phyloP scores from a whole-genome alignment of 2,888 invertebrate genomes.

The Stenodema calcarata region DNA sequence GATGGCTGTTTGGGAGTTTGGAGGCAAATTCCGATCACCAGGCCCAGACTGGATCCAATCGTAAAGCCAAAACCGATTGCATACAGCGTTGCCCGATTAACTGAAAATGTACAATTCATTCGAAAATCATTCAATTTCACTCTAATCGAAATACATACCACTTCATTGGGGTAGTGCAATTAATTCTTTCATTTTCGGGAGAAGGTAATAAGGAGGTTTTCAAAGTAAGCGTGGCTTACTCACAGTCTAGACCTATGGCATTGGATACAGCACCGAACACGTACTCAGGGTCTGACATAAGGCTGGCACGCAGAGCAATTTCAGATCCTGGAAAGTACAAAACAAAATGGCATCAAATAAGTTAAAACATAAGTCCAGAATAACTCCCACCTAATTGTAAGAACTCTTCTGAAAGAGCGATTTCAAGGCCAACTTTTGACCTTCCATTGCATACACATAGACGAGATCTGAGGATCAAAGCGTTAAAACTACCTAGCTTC shows the following conservation, averaged over 20 bases:
- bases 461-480: too few species aligned
- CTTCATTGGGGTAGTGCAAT: too few species aligned
- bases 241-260: constrained; percentile 53
- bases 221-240: not conserved
- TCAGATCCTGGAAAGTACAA: constrained; percentile 29
- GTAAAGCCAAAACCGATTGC: constrained; percentile 61
- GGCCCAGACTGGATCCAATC: constrained; percentile 61
- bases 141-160: too few species aligned
- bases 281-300: constrained; percentile 27
- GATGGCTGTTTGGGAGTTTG: constrained; percentile 58
- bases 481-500: too few species aligned
- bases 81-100: constrained; percentile 60
- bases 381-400: too few species aligned
- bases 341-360: too few species aligned
- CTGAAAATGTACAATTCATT: constrained; percentile 55
- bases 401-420: too few species aligned
- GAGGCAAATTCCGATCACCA: constrained; percentile 60
- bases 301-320: constrained; percentile 5
- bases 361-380: too few species aligned
- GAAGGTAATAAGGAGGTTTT: not conserved
- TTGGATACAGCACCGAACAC: constrained; percentile 46
- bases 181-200: too few species aligned
- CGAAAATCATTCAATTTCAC: not conserved
- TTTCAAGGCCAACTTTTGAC: too few species aligned
- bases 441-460: too few species aligned